These are phyloP conservation scores for Meliscaeva auricollis DNA, from an alignment of 2,888 invertebrate species.

Conservation along the genomic window DNA sequence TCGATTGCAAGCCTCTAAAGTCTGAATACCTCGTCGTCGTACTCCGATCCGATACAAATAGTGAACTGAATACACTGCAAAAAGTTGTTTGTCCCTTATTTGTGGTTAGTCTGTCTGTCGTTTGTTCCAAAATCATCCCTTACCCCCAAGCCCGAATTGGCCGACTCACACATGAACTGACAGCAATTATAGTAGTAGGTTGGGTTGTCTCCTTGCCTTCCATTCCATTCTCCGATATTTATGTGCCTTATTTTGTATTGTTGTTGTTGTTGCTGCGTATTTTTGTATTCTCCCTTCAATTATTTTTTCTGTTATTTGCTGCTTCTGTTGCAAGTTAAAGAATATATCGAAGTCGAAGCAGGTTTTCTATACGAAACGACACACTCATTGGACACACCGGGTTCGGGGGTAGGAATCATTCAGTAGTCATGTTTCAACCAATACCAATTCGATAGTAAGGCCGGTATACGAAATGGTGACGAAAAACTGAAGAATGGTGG, in stretches of 20 bases:
- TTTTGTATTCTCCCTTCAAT: constrained; percentile 32
- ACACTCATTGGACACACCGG: constrained; percentile 64
- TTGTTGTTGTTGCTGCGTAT: constrained; percentile 20
- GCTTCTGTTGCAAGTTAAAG: constrained; percentile 70
- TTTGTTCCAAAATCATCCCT: constrained; percentile 72
- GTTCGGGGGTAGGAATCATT: constrained; percentile 53
- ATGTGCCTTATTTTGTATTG: constrained; percentile 42
- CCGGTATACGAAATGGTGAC: constrained; percentile 21
- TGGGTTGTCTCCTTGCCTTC: constrained; percentile 62
- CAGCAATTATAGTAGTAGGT: constrained; percentile 73
- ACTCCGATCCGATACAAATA: constrained; percentile 47
- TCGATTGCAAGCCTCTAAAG: constrained; percentile 75
- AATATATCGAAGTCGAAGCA: constrained; percentile 70
- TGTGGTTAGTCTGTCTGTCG: constrained; percentile 76
- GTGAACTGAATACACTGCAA: constrained; percentile 47
- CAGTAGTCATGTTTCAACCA: constrained; percentile 73
- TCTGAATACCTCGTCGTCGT: constrained; percentile 20
- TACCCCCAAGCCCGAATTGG: constrained; percentile 56
- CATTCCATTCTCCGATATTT: constrained; percentile 20
- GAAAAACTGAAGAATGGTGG: constrained; percentile 32
- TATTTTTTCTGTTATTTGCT: constrained; percentile 54
- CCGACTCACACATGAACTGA: constrained; percentile 65
- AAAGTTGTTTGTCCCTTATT: constrained; percentile 75
- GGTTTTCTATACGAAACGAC: constrained; percentile 50
- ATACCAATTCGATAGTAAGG: constrained; percentile 69